Evolutionary conservation across 2,888 invertebrate species (phyloP), one percentile per base, ranked within the genome.

Genomic region (Drosophila crucigera): DNA sequence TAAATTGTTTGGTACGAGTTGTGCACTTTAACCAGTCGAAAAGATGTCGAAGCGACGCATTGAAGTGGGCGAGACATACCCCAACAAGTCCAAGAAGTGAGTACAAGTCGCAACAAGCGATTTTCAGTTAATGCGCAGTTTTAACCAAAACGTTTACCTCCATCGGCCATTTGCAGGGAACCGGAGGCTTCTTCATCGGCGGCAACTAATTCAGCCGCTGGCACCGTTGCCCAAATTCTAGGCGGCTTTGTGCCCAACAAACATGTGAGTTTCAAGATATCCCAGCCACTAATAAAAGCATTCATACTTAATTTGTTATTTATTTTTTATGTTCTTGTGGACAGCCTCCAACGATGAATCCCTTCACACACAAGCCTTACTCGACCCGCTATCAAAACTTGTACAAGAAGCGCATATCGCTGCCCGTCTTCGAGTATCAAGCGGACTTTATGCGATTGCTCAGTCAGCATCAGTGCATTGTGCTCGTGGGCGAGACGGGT

Each of bases 401-500:
- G 59, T 96, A 97, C 73, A 96, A 97, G 64, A 98, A 99, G 85
- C 95, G 99, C 39, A 96, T 97, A 37, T 96, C 96, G 2, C 94
- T 99, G 72, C 99, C 99, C 0, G 99, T 99, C 0, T 99, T 99
- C 95, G 99, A 99, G 92, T 99, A 99, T 94, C 96, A 97, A 90
- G 96, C 97, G 2, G 98, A 99, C 93, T 99, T 99, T 93, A 97
- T 98, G 96, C 96, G 98, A 85, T 94, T 98, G 47, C 94, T 99
- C n/a, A 96, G 96, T 77, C 97, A 97, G 65, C 97, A 99, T 93
- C 99, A 99, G 91, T 97, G 97, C 78, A 97, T 99, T 33, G 99
- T 99, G 2, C 94, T 99, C 0, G 99, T 99, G 5, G 99, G 99
- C 84, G 99, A 99, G 93, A 99, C 99, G 0, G 99, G 99, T n/a